Evolutionary conservation across 2,797 vertebrate species (phyloP).

Genomic region (Arctocebus calabarensis): DNA sequence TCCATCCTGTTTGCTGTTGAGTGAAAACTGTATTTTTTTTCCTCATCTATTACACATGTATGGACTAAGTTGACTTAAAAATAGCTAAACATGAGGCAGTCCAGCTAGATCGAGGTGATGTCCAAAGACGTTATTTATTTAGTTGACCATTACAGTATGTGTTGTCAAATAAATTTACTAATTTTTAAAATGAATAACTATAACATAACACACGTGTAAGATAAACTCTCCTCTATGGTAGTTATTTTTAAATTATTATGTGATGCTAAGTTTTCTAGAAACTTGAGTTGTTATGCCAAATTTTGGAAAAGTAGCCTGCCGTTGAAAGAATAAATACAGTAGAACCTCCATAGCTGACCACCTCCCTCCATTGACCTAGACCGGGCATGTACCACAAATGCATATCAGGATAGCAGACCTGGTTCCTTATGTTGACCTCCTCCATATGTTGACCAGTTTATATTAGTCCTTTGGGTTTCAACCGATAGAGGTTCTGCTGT

Average conservation of each 20-base stretch:
- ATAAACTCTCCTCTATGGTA: neutral
- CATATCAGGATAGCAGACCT: too few species aligned
- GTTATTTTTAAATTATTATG: slow-evolving; percentile 37
- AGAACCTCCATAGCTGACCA: too few species aligned
- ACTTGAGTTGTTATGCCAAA: slow-evolving; percentile 1
- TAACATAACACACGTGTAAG: slow-evolving; percentile 42
- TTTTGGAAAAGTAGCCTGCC: neutral
- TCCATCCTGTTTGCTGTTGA: slow-evolving; percentile 78
- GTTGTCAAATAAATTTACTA: slow-evolving; percentile 66
- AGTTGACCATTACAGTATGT: slow-evolving; percentile 48
- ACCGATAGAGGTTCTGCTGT: too few species aligned
- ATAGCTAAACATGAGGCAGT: slow-evolving; percentile 18
- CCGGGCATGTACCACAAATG: too few species aligned
- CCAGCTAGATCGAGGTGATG: slow-evolving; percentile 38
- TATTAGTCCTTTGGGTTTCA: too few species aligned
- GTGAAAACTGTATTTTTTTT: slow-evolving; percentile 61
- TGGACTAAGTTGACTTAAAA: slow-evolving; percentile 67
- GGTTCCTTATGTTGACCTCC: too few species aligned
- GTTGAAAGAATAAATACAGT: neutral
- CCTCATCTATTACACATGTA: slow-evolving; percentile 41
- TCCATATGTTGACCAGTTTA: too few species aligned
- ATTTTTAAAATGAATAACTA: slow-evolving; percentile 65
- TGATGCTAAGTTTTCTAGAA: slow-evolving; percentile 46
- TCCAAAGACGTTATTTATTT: neutral
- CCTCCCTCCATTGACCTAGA: too few species aligned